Evolutionary conservation across 2,797 vertebrate species (phyloP), one percentile per base, ranked within the genome.

Genomic region (Enteromius argenteus): DNA sequence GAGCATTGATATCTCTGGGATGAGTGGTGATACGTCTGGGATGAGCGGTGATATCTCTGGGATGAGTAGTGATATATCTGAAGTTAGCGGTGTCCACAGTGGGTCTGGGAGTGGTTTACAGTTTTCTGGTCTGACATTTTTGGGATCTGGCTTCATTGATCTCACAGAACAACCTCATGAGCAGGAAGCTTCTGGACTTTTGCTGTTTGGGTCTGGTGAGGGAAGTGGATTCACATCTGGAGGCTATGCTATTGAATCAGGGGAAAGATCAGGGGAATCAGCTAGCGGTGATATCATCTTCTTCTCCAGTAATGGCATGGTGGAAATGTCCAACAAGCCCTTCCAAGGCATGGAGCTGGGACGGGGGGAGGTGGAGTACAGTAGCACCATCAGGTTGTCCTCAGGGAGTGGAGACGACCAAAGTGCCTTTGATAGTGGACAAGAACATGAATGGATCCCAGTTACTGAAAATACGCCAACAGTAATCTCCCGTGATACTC

Each of bases 121-220:
- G 85, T 92, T 95, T 71, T 93, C 92, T 0, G 90, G 90, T 11
- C 11, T 96, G 58, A 95, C 90, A 3, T 93, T 96, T 56, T 87
- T 96, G 81, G 92, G 93, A 51, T 73, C 83, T 49, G 86, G 82
- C 77, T 86, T 94, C 71, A 85, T 92, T 21, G 95, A 97, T 88
- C 89, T 95, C 71, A 95, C 93, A 27, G 90, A 83, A 39, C 86
- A 90, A 82, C 69, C 88, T 0, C 93, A 91, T 42, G 93, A 95
- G 60, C 94, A 97, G 87, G 97, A 98, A 68, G 91, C 95, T 10
- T 96, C 96, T 8, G 96, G 94, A 35, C 0, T 92, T 76, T 88
- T 95, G 88, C 92, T 96, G 83, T 91, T 95, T 85, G 95, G 94
- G 46, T 95, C 95, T 87, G 94, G 92, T 84, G 94, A 94, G 68